Conservation (phyloP, 23 tunicate species). For the Oikopleura dioica region DNA sequence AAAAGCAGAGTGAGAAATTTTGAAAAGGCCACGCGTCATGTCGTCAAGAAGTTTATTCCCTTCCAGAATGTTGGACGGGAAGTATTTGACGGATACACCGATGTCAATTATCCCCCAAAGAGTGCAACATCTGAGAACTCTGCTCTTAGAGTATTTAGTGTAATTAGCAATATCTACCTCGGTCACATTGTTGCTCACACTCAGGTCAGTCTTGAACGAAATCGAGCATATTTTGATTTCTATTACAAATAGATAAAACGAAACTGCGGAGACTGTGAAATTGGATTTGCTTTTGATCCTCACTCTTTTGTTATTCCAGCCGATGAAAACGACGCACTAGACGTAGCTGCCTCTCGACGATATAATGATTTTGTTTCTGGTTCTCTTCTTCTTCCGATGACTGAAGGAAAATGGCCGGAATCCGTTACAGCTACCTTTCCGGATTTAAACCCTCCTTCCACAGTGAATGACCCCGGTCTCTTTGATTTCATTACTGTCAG, state of each 20-base stretch:
- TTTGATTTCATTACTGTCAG: neutral
- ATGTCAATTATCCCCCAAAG: neutral
- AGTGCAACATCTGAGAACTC: neutral
- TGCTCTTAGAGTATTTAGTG: neutral
- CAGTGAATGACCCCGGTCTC: no score
- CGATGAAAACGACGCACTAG: neutral
- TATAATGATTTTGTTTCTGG: neutral
- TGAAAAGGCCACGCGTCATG: no score
- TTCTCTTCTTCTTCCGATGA: neutral
- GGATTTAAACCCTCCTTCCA: neutral
- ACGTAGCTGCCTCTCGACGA: neutral
- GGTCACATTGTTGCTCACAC: no score
- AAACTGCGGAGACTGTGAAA: no score
- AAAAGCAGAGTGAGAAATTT: no score
- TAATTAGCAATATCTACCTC: no score
- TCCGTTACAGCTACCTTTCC: neutral
- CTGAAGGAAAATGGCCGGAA: conserved; percentile 2
- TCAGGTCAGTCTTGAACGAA: no score
- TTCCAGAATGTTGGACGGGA: neutral
- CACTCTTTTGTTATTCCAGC: neutral
- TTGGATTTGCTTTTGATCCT: neutral
- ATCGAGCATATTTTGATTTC: no score
- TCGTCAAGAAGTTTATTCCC: neutral
- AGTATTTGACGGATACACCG: neutral
- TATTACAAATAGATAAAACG: no score